These are phyloP conservation scores for Rhabdornis inornatus DNA, from an alignment of 2,113 vertebrate genomes.

Conservation along the genomic window DNA sequence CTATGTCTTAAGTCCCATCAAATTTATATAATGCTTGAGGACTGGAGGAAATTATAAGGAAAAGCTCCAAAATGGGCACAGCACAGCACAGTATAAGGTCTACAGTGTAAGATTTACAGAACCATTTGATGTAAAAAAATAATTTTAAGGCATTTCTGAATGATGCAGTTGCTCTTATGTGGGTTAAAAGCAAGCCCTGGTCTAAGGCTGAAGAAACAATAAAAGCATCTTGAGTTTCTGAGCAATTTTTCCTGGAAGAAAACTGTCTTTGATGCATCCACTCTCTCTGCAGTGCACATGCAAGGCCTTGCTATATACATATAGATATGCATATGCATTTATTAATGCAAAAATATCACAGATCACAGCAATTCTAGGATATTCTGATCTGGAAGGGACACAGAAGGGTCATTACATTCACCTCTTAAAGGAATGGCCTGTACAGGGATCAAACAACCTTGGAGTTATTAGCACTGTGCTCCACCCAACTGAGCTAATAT, in stretches of 20 bases:
- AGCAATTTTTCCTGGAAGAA: background rate
- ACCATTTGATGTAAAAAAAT: background rate
- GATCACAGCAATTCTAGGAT: background rate
- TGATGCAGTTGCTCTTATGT: background rate
- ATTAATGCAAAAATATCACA: background rate
- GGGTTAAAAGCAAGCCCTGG: background rate
- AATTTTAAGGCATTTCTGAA: background rate
- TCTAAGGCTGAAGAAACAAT: background rate
- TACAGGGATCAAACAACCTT: background rate
- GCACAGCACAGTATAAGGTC: accelerated
- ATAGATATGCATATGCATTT: no score
- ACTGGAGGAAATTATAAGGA: background rate
- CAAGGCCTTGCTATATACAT: background rate
- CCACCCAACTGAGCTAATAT: background rate
- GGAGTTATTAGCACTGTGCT: background rate
- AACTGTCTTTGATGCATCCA: background rate
- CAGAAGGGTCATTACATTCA: background rate
- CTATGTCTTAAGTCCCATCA: accelerated
- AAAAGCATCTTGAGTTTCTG: background rate
- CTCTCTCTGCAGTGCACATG: background rate
- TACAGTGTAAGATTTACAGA: background rate
- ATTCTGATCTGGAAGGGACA: background rate
- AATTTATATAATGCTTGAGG: background rate
- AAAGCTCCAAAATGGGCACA: background rate
- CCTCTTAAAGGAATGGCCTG: no score